Conservation (phyloP, 1,140 invertebrate species). For the Drosophila teissieri region DNA sequence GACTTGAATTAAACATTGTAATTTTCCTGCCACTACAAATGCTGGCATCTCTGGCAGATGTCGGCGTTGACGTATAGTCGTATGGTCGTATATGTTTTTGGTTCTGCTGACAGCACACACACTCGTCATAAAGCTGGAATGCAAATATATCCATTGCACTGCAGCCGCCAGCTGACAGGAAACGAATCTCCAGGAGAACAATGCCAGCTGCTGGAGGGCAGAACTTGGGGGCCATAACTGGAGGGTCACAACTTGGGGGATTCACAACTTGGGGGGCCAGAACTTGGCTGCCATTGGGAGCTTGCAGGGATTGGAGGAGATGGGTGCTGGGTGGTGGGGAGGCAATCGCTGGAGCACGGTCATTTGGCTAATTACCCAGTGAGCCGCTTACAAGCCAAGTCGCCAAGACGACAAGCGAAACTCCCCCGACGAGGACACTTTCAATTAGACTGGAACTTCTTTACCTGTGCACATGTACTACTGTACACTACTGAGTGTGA, state of each 20-base stretch:
- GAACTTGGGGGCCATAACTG: background rate
- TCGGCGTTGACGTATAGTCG: background rate
- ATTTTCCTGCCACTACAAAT: background rate
- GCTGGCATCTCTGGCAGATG: background rate
- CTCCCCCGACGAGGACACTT: slow-evolving; percentile 29
- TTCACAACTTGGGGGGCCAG: no score
- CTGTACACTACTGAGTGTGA: background rate
- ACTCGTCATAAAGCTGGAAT: slow-evolving; percentile 13
- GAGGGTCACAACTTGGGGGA: no score
- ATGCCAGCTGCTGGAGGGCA: slow-evolving; percentile 3
- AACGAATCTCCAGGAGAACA: slow-evolving; percentile 1
- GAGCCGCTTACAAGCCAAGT: slow-evolving; percentile 68
- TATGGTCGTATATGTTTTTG: background rate
- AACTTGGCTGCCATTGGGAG: slow-evolving; percentile 11
- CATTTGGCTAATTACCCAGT: slow-evolving; percentile 71
- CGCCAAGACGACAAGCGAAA: slow-evolving; percentile 43
- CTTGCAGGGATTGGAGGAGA: background rate
- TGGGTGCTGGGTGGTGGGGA: background rate
- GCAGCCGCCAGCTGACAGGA: background rate
- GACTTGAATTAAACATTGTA: no score
- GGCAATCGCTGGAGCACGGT: slow-evolving; percentile 3
- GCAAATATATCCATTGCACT: slow-evolving; percentile 30
- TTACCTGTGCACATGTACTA: background rate
- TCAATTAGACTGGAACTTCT: slow-evolving; percentile 35
- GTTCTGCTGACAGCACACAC: slow-evolving; percentile 8